Evolutionary conservation across 2,888 invertebrate species (phyloP).

Genomic region (Prosopocoilus inquinatus): DNA sequence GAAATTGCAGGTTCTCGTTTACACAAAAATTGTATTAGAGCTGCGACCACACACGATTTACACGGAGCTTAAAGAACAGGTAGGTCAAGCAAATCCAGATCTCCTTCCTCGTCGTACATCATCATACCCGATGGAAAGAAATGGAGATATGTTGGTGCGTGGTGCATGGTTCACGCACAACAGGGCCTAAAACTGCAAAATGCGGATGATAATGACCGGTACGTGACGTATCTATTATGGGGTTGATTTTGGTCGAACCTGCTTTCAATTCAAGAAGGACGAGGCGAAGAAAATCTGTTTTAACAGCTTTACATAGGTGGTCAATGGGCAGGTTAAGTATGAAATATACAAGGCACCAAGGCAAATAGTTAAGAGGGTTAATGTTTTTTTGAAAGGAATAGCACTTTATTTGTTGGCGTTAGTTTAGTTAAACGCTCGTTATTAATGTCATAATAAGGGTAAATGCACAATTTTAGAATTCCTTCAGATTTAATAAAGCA

Average conservation of each 20-base stretch:
- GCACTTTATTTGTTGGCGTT: too few relatives aligned
- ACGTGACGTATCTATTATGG: slow-evolving; percentile 19
- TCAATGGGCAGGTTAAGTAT: too few relatives aligned
- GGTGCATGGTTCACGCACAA: slow-evolving; percentile 5
- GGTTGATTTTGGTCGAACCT: slow-evolving; percentile 17
- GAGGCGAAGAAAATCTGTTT: too few relatives aligned
- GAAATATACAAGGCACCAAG: too few relatives aligned
- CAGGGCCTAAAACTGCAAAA: slow-evolving; percentile 1
- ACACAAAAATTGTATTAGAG: slow-evolving; percentile 21
- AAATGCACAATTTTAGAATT: too few relatives aligned
- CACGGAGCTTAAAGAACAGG: slow-evolving; percentile 14
- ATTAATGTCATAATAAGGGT: too few relatives aligned
- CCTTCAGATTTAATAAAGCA: too few relatives aligned
- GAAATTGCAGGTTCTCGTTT: slow-evolving; percentile 24
- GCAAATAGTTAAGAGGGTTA: too few relatives aligned
- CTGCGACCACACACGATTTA: slow-evolving; percentile 25
- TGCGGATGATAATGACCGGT: slow-evolving; percentile 13
- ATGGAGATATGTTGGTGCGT: background rate
- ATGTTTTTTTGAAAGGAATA: too few relatives aligned
- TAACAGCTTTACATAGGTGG: too few relatives aligned
- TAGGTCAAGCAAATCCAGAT: slow-evolving; percentile 8
- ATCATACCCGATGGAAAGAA: background rate
- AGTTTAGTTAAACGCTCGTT: too few relatives aligned
- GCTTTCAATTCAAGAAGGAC: slow-evolving; percentile 5
- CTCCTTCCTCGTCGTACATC: background rate